Evolutionary conservation across 2,888 invertebrate species (phyloP), one percentile per base, ranked within the genome.

Genomic region (Hylaea fasciaria): DNA sequence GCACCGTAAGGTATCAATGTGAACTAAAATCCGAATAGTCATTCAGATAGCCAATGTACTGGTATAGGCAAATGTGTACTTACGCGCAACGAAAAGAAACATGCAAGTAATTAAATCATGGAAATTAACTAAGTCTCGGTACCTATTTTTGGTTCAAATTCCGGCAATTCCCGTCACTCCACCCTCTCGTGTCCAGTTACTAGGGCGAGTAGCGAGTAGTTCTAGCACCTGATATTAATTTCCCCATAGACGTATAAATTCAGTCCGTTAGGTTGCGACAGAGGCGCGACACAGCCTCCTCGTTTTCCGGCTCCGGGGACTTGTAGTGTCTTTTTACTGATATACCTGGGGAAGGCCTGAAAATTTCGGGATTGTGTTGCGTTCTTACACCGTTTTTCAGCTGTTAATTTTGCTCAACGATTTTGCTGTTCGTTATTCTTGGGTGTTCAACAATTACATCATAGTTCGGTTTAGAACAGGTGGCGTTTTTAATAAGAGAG

Each of bases 211-310:
- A 37, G 37, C 54, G 9, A 58, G 51, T 66, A 64, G 51, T 73
- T 72, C 76, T 65, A 66, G 75, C 83, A 88, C 87, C 87, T 88
- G 86, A 86, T 87, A 86, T 85, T 91, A 91, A 92, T 92, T 92
- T 92, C 92, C 92, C 92, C 71, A 73, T 66, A 87, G 92, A 73
- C 76, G 71, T 78, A 91, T 91, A 91, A 89, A 92, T 91, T 89
- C 81, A 76, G 85, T 46, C 39, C 44, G 54, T 40, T 44, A 48
- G 60, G 46, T 43, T 40, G 52, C 50, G 79, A 79, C 71, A 70
- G 47, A 37, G 74, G 79, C 75, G 77, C 75, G 78, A 75, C 77
- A 76, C 74, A 69, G 73, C 63, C 65, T 52, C 57, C 60, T 67
- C 61, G 64, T 66, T 65, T 67, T 58, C 56, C 64, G 61, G 46